Evolutionary conservation across 2,113 vertebrate genomes (phyloP).

Genomic region (Thymallus thymallus): DNA sequence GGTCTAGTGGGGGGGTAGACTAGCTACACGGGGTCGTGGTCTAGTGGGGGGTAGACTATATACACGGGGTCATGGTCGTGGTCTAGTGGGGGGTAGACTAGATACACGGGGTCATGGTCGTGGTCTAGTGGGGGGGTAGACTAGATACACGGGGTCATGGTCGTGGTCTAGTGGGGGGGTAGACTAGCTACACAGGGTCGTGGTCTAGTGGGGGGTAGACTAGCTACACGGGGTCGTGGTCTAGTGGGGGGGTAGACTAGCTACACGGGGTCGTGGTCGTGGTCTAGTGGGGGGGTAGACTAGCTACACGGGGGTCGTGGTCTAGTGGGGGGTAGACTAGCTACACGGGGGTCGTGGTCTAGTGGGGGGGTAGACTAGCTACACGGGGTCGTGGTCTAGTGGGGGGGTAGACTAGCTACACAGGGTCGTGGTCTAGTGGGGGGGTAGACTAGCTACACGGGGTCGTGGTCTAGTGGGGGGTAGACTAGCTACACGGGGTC

Average conservation of each 20-base stretch:
- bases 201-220: conserved; percentile 3
- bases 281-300: neutral
- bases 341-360: conserved; percentile 4
- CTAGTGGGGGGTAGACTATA: neutral
- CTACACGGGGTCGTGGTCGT: conserved; percentile 4
- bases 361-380: neutral
- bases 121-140: no score
- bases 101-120: conserved; percentile 1
- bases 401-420: neutral
- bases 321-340: neutral
- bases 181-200: neutral
- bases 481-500: neutral
- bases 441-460: neutral
- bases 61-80: conserved; percentile 6
- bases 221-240: conserved; percentile 5
- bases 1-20: neutral
- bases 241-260: neutral
- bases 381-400: conserved; percentile 9
- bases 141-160: conserved; percentile 4
- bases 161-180: no score
- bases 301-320: conserved; percentile 5
- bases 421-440: conserved; percentile 5
- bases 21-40: conserved; percentile 5
- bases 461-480: conserved; percentile 6
- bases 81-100: neutral